Conservation (phyloP, 1,140 invertebrate species). For the Drosophila parvula region DNA sequence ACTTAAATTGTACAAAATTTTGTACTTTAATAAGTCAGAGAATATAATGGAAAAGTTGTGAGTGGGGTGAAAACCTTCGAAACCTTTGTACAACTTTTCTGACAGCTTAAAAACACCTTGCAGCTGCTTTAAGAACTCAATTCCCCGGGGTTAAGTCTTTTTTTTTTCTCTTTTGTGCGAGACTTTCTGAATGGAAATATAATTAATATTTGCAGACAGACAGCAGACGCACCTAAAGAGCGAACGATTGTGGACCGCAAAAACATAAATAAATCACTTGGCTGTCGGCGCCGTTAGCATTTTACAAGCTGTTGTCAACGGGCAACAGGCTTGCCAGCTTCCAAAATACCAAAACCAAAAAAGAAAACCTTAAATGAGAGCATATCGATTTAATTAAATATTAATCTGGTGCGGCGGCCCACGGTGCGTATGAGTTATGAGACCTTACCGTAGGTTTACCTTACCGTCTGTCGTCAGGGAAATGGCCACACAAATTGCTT, state of each 20-base stretch:
- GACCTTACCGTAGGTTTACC: background rate
- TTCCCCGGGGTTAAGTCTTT: constrained; percentile 6
- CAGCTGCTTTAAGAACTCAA: constrained; percentile 21
- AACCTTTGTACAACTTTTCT: constrained; percentile 7
- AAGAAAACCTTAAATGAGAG: background rate
- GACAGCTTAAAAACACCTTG: constrained; percentile 36
- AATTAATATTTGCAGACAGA: constrained; percentile 55
- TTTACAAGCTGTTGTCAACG: constrained; percentile 65
- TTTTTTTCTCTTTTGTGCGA: background rate
- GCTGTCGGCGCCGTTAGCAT: constrained; percentile 54
- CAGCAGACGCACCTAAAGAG: constrained; percentile 42
- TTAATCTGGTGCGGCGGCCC: constrained; percentile 40
- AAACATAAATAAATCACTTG: constrained; percentile 66
- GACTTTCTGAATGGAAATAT: constrained; percentile 6
- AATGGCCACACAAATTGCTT: constrained; percentile 52
- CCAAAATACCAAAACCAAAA: background rate
- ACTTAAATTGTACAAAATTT: background rate
- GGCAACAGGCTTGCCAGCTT: background rate
- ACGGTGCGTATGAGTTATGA: constrained; percentile 59
- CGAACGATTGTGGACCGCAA: constrained; percentile 22
- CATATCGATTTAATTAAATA: constrained; percentile 73
- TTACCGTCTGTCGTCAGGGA: constrained; percentile 30
- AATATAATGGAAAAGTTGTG: background rate
- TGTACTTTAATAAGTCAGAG: background rate
- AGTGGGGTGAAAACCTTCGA: background rate